Evolutionary conservation across 1,140 invertebrate species (phyloP), one percentile per base, ranked within the genome.

Genomic region (Drosophila baimaii): DNA sequence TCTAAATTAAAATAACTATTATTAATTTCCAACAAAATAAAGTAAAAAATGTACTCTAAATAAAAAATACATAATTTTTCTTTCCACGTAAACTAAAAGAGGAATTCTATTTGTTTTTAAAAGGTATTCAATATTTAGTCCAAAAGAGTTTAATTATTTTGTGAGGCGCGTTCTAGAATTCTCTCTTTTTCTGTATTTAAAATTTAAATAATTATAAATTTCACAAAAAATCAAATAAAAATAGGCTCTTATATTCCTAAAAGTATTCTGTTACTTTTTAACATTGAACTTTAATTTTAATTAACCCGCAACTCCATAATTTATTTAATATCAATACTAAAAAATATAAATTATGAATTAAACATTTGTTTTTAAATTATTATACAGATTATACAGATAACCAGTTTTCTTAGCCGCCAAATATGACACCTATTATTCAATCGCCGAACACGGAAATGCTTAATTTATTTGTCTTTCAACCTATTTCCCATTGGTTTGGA

Each of bases 391-490:
- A 33, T 33, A n/a, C 49, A 33, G 29, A 13, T 21, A 52, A 52
- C 49, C 49, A 52, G 49, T 52, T 52, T 19, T 19, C 5, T 33
- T 19, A 62, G 19, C 58, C 54, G n/a, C 21, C 29, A 58, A 58
- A 64, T 41, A 43, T 29, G 52, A 41, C 25, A 31, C 52, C 25
- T 43, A 41, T 37, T 57, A 46, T 35, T 31, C 39, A 43, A n/a
- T 10, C 46, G 33, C 0, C 5, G 7, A 66, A 52, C 19, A 17
- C 63, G 63, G 63, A 65, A 65, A 35, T 33, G 10, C 17, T 15
- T 12, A 25, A 44, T 61, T 65, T 31, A 31, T 61, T 33, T 47
- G 33, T 63, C 27, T 47, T 39, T 52, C 5, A 9, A 43, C 37
- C 19, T 43, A 33, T 43, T 33, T 47, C 10, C 55, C 19, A 63